phyloP scores from a whole-genome alignment of 2,888 invertebrate genomes.

The Synanthedon andrenaeformis region DNA sequence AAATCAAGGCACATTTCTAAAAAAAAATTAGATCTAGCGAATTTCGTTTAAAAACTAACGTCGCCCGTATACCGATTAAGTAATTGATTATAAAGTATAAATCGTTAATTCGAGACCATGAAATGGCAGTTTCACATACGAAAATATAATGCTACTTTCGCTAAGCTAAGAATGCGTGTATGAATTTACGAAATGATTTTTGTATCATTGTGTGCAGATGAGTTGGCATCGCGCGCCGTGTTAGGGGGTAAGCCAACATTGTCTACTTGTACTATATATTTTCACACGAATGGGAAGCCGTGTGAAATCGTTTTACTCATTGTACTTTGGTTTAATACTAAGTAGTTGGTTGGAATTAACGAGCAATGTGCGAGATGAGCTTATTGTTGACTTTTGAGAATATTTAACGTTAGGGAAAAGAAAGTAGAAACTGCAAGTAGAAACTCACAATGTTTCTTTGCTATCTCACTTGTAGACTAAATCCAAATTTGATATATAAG shows the following conservation, averaged over 20 bases:
- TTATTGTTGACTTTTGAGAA: neutral
- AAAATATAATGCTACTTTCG: conserved; percentile 52
- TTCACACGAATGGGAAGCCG: conserved; percentile 17
- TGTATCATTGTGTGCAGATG: conserved; percentile 50
- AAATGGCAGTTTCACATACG: conserved; percentile 45
- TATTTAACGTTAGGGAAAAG: neutral
- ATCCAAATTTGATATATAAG: no score
- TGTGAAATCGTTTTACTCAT: conserved; percentile 16
- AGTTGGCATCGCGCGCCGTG: conserved; percentile 17
- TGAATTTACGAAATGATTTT: conserved; percentile 27
- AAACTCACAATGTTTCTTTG: neutral
- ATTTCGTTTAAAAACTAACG: no score
- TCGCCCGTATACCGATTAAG: no score
- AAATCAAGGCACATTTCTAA: no score
- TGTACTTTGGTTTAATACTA: conserved; percentile 15
- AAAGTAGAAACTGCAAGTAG: neutral
- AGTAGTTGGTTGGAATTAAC: conserved; percentile 5
- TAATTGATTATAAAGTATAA: no score
- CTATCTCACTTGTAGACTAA: no score
- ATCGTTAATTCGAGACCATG: conserved; percentile 31
- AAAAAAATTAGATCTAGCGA: no score
- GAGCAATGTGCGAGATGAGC: conserved; percentile 1
- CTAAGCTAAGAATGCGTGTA: conserved; percentile 29
- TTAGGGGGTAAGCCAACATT: conserved; percentile 16
- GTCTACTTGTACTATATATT: conserved; percentile 11